These are phyloP conservation scores for Lophura nycthemera DNA, from an alignment of 2,113 vertebrate genomes.

Conservation along the genomic window DNA sequence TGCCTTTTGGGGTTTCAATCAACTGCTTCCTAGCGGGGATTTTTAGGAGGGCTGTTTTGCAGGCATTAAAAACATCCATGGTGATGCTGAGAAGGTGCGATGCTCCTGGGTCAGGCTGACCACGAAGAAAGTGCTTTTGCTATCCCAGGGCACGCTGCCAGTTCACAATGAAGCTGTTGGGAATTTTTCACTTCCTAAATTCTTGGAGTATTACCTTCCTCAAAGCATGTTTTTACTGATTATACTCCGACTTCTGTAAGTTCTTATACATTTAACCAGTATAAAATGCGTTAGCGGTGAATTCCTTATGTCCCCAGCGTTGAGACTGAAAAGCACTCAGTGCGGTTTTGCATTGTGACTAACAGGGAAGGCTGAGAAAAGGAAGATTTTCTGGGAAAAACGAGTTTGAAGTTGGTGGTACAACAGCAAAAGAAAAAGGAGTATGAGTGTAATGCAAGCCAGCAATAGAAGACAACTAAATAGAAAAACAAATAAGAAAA, in stretches of 20 bases:
- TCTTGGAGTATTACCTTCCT: not conserved
- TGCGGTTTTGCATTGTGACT: not conserved
- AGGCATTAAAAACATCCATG: too few relatives aligned
- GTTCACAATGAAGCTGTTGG: not conserved
- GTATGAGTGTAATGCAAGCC: not conserved
- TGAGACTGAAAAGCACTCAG: not conserved
- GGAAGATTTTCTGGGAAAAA: not conserved
- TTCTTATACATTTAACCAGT: not conserved
- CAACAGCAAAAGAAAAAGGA: not conserved
- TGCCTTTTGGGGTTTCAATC: not conserved
- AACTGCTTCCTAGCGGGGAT: not conserved
- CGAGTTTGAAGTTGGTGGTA: rapidly evolving
- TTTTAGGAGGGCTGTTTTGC: not conserved
- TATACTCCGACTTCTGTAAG: not conserved
- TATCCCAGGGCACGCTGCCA: not conserved
- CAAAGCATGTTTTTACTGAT: not conserved
- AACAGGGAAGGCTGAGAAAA: not conserved
- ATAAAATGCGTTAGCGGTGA: not conserved
- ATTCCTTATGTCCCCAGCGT: not conserved
- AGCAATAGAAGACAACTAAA: too few relatives aligned
- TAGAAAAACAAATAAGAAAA: not conserved
- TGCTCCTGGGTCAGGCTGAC: rapidly evolving
- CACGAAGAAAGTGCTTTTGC: not conserved
- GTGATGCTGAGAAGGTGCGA: not conserved
- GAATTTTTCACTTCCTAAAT: not conserved